These are phyloP conservation scores for Pipa parva DNA, from an alignment of 2,113 vertebrate species.

Conservation along the genomic window DNA sequence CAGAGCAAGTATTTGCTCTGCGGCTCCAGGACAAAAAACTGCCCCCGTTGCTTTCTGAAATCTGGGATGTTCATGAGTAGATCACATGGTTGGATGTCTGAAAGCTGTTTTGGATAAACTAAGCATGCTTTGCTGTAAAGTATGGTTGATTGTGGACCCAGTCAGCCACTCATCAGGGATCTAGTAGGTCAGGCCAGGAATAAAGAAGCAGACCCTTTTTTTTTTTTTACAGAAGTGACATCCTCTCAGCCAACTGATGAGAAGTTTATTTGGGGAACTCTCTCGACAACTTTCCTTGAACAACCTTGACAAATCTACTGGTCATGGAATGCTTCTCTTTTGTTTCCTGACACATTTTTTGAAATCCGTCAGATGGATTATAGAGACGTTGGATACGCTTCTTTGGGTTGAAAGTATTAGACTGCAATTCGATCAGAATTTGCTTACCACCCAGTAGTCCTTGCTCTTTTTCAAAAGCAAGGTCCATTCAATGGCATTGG, in stretches of 20 bases:
- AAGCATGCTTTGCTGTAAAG: neutral
- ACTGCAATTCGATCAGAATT: neutral
- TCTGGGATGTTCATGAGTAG: slow-evolving; percentile 66
- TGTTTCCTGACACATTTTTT: too few species aligned
- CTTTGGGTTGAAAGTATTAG: neutral
- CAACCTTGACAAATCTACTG: too few species aligned
- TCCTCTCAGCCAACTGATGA: neutral
- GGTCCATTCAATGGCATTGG: neutral
- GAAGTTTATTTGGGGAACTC: neutral
- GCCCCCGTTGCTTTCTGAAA: slow-evolving; percentile 62
- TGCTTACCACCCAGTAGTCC: neutral
- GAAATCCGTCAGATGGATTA: too few species aligned
- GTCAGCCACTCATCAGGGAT: slow-evolving; percentile 1
- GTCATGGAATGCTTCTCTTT: too few species aligned
- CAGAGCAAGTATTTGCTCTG: slow-evolving; percentile 64
- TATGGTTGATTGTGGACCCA: neutral
- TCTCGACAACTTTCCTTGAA: neutral
- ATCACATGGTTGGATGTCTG: neutral
- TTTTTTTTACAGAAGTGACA: neutral
- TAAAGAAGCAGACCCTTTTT: neutral
- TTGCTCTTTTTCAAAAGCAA: too few species aligned
- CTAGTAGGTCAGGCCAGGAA: neutral
- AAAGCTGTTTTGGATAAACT: neutral
- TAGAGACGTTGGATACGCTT: neutral
- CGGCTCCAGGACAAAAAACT: slow-evolving; percentile 67